phyloP scores from a whole-genome alignment of 2,113 vertebrate species.

The Cebus imitator region DNA sequence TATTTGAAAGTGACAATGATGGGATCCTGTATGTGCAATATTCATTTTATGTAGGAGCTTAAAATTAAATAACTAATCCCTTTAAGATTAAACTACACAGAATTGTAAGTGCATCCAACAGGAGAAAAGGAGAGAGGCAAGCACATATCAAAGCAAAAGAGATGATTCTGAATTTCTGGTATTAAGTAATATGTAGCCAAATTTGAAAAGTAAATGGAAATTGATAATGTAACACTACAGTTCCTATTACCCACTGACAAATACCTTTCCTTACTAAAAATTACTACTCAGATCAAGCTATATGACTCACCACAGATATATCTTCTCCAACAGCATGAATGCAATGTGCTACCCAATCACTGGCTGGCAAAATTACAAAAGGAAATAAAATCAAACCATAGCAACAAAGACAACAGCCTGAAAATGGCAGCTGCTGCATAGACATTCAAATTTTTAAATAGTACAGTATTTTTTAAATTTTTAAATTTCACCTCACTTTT shows the following conservation, averaged over 20 bases:
- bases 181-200: neutral
- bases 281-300: slow-evolving; percentile 46
- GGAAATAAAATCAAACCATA: slow-evolving; percentile 82
- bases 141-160: neutral
- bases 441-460: slow-evolving; percentile 80
- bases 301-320: slow-evolving; percentile 66
- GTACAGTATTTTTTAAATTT: slow-evolving; percentile 74
- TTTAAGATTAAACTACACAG: slow-evolving; percentile 38
- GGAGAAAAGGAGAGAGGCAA: neutral
- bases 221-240: neutral
- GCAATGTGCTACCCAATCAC: slow-evolving; percentile 76
- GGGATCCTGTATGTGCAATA: neutral
- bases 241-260: neutral
- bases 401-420: slow-evolving; percentile 83
- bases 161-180: neutral
- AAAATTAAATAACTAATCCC: slow-evolving; percentile 39
- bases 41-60: slow-evolving; percentile 23
- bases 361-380: slow-evolving; percentile 81
- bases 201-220: slow-evolving; percentile 52
- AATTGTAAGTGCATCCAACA: neutral
- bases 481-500: slow-evolving; percentile 75
- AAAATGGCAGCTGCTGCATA: slow-evolving; percentile 81
- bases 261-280: slow-evolving; percentile 45
- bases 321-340: slow-evolving; percentile 75
- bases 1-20: slow-evolving; percentile 47